These are phyloP conservation scores for Passer domesticus DNA, from an alignment of 2,113 vertebrate genomes.

Conservation along the genomic window DNA sequence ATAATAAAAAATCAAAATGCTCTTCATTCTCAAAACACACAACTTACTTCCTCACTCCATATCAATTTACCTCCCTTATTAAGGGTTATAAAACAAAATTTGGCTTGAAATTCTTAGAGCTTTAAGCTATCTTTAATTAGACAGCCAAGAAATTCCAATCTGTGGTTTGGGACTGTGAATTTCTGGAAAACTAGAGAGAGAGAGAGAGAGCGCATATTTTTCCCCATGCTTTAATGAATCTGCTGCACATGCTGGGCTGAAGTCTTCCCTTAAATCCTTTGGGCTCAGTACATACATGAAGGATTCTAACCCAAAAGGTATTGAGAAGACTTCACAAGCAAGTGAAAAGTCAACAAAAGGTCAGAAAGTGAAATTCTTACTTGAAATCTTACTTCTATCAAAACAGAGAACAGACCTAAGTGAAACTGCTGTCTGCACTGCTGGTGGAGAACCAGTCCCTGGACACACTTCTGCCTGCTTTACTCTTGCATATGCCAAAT, in stretches of 20 bases:
- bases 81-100: not conserved
- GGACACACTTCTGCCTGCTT: not conserved
- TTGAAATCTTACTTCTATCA: not conserved
- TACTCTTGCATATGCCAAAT: not conserved
- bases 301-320: not conserved
- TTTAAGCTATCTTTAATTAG: constrained; percentile 38
- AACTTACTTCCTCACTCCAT: not conserved
- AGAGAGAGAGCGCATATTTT: not conserved
- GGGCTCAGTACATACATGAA: not conserved
- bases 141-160: not conserved
- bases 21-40: constrained; percentile 5
- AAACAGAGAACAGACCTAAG: not conserved
- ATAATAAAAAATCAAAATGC: not conserved
- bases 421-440: not conserved
- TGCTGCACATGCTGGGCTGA: not conserved
- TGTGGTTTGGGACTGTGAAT: not conserved
- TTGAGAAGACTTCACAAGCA: not conserved
- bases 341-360: constrained; percentile 2
- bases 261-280: not conserved
- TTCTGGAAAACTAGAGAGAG: not conserved
- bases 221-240: not conserved
- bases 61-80: not conserved
- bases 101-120: not conserved
- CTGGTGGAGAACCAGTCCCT: not conserved
- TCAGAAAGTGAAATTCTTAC: not conserved